Conservation (phyloP, 2,113 vertebrate species). For the Ramphastos sulfuratus region DNA sequence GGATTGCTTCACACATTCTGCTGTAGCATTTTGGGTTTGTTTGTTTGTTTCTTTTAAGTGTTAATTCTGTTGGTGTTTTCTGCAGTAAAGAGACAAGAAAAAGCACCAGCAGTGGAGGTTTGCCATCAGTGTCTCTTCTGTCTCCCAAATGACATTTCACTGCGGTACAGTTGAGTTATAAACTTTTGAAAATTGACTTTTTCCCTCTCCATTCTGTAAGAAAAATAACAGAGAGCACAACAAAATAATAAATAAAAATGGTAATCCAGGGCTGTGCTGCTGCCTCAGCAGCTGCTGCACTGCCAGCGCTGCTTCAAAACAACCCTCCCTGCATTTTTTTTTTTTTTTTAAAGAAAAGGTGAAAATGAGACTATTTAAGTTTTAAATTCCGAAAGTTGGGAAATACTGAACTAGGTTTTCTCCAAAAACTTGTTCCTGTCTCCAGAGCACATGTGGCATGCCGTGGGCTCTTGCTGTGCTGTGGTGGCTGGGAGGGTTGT, state of each 20-base stretch:
- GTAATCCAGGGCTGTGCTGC: background rate
- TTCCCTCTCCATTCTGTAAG: background rate
- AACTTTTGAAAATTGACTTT: conserved; percentile 41
- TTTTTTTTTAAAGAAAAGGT: background rate
- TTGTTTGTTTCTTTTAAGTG: background rate
- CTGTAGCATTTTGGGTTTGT: background rate
- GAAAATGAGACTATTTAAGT: background rate
- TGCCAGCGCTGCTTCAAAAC: background rate
- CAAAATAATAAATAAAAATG: conserved; percentile 27
- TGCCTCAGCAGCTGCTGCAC: background rate
- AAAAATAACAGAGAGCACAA: background rate
- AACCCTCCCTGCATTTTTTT: background rate
- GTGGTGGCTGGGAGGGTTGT: background rate
- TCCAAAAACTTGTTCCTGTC: background rate
- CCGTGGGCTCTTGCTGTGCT: background rate
- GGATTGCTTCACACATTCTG: background rate
- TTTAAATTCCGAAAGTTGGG: background rate
- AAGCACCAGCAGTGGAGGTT: background rate
- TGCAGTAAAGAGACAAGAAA: background rate
- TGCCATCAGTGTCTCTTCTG: background rate
- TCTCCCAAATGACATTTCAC: background rate
- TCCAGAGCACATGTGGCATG: rapidly evolving
- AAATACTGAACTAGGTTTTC: background rate
- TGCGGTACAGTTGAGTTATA: conserved; percentile 4
- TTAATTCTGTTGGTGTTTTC: background rate